phyloP scores from a whole-genome alignment of 1,140 invertebrate genomes.

The Brachionus rubens region DNA sequence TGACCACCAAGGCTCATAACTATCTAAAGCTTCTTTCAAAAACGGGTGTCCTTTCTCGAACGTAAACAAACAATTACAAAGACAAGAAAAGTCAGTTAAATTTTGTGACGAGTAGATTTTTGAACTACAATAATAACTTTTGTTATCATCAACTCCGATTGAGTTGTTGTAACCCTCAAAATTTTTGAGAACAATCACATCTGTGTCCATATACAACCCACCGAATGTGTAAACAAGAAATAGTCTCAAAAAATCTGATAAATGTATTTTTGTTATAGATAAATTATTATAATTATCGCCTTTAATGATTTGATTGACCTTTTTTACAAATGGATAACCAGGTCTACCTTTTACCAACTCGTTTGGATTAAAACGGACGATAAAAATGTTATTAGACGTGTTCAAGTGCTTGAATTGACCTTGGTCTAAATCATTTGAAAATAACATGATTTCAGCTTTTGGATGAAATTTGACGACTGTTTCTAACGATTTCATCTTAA shows the following conservation, averaged over 20 bases:
- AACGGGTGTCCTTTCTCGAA: conserved; percentile 15
- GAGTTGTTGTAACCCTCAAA: background rate
- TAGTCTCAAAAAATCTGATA: background rate
- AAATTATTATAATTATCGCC: background rate
- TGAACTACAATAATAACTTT: background rate
- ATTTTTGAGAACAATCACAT: background rate
- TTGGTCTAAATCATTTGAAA: background rate
- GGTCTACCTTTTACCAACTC: background rate
- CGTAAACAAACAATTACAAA: conserved; percentile 24
- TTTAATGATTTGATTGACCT: background rate
- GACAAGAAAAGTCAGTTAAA: conserved; percentile 4
- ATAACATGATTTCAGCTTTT: conserved; percentile 15
- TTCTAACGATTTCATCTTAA: background rate
- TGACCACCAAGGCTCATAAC: background rate
- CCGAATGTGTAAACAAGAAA: background rate
- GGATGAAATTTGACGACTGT: conserved; percentile 6
- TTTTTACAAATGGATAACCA: background rate
- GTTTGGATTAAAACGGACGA: background rate
- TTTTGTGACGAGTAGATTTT: background rate
- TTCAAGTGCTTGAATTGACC: background rate
- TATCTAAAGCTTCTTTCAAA: background rate
- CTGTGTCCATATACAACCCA: background rate
- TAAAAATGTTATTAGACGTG: background rate
- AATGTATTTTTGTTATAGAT: background rate
- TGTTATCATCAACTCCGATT: background rate